Conservation (phyloP, 2,113 vertebrate species). For the Odocoileus virginianus region DNA sequence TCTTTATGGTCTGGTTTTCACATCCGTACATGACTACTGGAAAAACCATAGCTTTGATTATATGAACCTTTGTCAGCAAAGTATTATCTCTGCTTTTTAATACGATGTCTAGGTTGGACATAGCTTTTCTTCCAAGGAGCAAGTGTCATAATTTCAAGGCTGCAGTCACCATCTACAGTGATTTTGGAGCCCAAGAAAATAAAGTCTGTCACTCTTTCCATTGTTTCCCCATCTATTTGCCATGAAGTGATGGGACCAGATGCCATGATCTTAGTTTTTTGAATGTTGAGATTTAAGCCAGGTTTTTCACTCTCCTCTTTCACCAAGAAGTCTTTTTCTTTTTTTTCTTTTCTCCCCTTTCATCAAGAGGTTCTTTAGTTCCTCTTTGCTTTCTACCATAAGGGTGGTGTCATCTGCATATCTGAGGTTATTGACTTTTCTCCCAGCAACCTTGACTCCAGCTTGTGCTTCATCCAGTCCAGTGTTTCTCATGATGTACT, state of each 20-base stretch:
- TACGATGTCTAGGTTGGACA: not conserved
- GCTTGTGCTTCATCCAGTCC: not conserved
- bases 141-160: not conserved
- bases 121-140: not conserved
- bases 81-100: not conserved
- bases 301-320: not conserved
- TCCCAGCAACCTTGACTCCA: not conserved
- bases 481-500: not conserved
- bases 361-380: not conserved
- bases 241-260: not conserved
- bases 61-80: not conserved
- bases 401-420: not conserved
- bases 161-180: not conserved
- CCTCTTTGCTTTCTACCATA: not conserved
- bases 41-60: not conserved
- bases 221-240: not conserved
- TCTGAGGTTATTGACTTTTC: not conserved
- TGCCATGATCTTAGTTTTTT: not conserved
- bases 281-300: not conserved
- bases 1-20: not conserved
- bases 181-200: not conserved
- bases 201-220: not conserved
- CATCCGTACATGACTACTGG: not conserved
- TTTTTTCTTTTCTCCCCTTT: not conserved
- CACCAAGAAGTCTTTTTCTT: not conserved